Evolutionary conservation across 2,797 vertebrate genomes (phyloP).

Genomic region (Chloroceryle inda): DNA sequence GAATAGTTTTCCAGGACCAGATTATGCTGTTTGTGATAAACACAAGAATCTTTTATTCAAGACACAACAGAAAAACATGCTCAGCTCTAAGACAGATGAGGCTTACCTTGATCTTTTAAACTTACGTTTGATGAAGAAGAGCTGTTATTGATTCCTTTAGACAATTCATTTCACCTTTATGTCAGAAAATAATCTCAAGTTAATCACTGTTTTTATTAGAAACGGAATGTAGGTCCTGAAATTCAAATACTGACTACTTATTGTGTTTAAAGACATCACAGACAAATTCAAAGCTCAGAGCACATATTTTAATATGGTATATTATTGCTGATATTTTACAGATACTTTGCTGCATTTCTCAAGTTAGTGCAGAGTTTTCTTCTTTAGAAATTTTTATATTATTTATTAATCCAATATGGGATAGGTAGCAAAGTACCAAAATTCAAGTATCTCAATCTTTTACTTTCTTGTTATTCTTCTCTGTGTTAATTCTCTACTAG

Average conservation of each 20-base stretch:
- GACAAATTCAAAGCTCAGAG: background rate
- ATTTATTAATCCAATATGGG: background rate
- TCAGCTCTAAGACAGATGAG: background rate
- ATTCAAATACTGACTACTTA: background rate
- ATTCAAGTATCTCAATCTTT: background rate
- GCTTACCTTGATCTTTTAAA: conserved; percentile 25
- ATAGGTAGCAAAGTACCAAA: background rate
- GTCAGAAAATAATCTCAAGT: background rate
- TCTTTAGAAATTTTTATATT: background rate
- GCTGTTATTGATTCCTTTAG: background rate
- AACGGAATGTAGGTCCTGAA: background rate
- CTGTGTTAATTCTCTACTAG: background rate
- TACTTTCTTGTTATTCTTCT: background rate
- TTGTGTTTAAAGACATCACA: background rate
- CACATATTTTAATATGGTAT: background rate
- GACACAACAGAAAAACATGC: background rate
- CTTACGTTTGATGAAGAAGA: background rate
- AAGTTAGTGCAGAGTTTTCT: background rate
- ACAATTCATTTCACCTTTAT: background rate
- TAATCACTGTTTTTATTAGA: background rate
- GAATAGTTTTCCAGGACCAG: no score
- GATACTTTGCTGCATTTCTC: background rate
- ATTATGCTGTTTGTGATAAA: no score
- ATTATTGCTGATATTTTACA: background rate
- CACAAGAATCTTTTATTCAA: background rate